These are phyloP conservation scores for Ophthalmolycus amberensis DNA, from an alignment of 2,113 vertebrate species.

Conservation along the genomic window DNA sequence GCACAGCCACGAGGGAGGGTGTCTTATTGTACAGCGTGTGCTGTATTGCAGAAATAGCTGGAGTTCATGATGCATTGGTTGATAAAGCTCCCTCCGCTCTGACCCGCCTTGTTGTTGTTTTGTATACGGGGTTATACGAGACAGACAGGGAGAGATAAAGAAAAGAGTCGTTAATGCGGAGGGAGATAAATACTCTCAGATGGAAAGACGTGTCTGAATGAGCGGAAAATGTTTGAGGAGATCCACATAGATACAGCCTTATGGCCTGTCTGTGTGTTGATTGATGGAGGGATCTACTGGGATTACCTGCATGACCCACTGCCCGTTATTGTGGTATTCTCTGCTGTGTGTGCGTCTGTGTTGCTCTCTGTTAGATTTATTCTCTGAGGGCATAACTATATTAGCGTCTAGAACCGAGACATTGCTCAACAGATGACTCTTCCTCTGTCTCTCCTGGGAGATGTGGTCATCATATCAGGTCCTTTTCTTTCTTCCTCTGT, in stretches of 20 bases:
- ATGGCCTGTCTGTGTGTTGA: constrained; percentile 42
- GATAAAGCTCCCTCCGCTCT: constrained; percentile 10
- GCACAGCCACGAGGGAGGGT: neutral
- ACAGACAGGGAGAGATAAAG: constrained; percentile 7
- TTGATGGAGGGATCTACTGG: constrained; percentile 40
- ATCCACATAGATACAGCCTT: constrained; percentile 14
- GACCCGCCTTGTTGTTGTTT: neutral
- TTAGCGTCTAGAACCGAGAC: constrained; percentile 56
- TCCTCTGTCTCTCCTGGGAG: constrained; percentile 51
- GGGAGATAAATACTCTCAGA: neutral
- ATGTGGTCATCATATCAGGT: constrained; percentile 70
- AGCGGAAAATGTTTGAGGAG: constrained; percentile 2
- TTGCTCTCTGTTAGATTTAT: constrained; percentile 36
- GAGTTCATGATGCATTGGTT: constrained; percentile 2
- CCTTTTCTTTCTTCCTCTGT: constrained; percentile 34
- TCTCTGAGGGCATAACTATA: constrained; percentile 59
- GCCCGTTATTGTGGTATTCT: constrained; percentile 18
- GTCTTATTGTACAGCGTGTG: neutral
- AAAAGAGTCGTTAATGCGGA: constrained; percentile 27
- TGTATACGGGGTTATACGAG: neutral
- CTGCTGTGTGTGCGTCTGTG: constrained; percentile 28
- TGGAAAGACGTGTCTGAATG: constrained; percentile 2
- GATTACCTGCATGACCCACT: constrained; percentile 40
- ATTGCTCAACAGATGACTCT: constrained; percentile 61
- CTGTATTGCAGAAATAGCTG: neutral